These are phyloP conservation scores for Polydesmus complanatus DNA, from an alignment of 2,888 invertebrate species.

Conservation along the genomic window DNA sequence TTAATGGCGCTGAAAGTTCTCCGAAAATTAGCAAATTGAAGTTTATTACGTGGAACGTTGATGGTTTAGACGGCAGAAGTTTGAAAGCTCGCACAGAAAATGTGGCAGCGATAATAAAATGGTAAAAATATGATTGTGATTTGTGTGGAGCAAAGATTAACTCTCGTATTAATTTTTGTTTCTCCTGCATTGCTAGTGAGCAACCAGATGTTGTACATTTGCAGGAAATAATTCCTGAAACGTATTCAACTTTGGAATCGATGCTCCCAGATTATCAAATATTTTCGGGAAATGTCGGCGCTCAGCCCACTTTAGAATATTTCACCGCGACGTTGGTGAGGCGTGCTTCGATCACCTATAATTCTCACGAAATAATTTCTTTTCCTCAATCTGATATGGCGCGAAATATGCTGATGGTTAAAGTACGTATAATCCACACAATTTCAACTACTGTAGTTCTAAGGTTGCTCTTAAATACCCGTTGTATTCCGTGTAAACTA, in stretches of 20 bases:
- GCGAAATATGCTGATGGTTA: slow-evolving; percentile 37
- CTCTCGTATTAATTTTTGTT: too few relatives aligned
- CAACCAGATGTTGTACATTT: slow-evolving; percentile 43
- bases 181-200: slow-evolving; percentile 31
- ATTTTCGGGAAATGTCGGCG: slow-evolving; percentile 27
- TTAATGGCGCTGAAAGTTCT: not conserved
- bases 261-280: slow-evolving; percentile 34
- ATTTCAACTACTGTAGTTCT: too few relatives aligned
- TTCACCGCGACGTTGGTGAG: slow-evolving; percentile 36
- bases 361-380: slow-evolving; percentile 34
- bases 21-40: slow-evolving; percentile 29
- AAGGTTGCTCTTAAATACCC: not conserved
- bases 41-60: slow-evolving; percentile 44
- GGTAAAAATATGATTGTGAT: slow-evolving; percentile 25
- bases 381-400: slow-evolving; percentile 39
- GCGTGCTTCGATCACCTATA: slow-evolving; percentile 31
- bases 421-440: slow-evolving; percentile 30
- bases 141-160: too few relatives aligned
- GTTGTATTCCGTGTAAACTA: not conserved
- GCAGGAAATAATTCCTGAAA: slow-evolving; percentile 41
- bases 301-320: slow-evolving; percentile 28
- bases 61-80: slow-evolving; percentile 41
- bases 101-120: slow-evolving; percentile 36
- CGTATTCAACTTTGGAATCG: slow-evolving; percentile 33
- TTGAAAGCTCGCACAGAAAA: slow-evolving; percentile 37